These are phyloP conservation scores for Rhabdomys dilectus DNA, from an alignment of 2,113 vertebrate genomes.

Conservation along the genomic window DNA sequence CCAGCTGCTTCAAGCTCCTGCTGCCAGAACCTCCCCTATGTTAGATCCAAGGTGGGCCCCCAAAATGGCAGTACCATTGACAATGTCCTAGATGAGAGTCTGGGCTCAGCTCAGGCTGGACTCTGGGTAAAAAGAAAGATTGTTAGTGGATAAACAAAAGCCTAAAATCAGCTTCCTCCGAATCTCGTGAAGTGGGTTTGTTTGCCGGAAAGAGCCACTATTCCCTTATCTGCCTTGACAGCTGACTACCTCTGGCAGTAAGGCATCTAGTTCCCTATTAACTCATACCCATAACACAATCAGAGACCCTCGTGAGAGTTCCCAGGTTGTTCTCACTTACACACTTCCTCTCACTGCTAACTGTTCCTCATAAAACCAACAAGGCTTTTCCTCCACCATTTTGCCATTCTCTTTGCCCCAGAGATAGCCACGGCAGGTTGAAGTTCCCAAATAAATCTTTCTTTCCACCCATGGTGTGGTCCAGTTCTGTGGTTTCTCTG, in stretches of 20 bases:
- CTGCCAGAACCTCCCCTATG: neutral
- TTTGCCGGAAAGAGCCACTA: neutral
- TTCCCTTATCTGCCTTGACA: neutral
- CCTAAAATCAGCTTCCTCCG: neutral
- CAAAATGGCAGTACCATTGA: neutral
- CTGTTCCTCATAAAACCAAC: neutral
- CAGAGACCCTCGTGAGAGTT: neutral
- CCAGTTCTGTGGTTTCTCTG: neutral
- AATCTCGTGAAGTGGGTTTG: neutral
- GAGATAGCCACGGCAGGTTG: neutral
- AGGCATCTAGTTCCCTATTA: neutral
- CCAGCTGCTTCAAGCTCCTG: neutral
- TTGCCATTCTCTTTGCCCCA: neutral
- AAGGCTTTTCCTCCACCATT: neutral
- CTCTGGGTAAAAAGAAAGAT: neutral
- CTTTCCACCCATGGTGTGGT: neutral
- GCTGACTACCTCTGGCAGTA: neutral
- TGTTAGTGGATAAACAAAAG: neutral
- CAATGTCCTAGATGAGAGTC: neutral
- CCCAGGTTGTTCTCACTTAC: neutral
- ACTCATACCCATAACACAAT: rapidly evolving
- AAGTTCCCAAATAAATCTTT: neutral
- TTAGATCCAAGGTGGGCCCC: neutral
- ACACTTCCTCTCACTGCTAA: neutral
- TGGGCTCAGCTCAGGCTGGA: neutral